Evolutionary conservation across 2,797 vertebrate species (phyloP).

Genomic region (Acanthopagrus latus): DNA sequence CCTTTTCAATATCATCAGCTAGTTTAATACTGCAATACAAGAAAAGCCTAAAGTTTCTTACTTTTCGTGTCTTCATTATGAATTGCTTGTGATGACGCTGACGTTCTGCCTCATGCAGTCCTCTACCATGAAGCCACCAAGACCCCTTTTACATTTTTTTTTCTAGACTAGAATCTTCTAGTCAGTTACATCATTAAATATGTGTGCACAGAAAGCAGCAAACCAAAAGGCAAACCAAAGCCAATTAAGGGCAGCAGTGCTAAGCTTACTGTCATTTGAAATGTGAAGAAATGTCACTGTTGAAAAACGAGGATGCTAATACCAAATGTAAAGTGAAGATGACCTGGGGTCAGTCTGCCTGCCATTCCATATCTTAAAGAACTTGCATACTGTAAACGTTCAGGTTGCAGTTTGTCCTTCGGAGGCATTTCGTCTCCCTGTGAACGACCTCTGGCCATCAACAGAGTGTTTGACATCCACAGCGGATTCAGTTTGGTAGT

Average conservation of each 20-base stretch:
- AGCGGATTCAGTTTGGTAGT: conserved; percentile 24
- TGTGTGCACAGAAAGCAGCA: no score
- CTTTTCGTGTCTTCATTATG: not conserved
- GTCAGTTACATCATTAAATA: not conserved
- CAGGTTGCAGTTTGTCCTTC: not conserved
- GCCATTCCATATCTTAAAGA: not conserved
- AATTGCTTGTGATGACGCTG: not conserved
- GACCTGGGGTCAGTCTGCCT: not conserved
- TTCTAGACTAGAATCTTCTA: not conserved
- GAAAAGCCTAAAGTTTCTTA: not conserved
- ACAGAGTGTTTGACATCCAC: conserved; percentile 46
- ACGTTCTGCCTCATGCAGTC: not conserved
- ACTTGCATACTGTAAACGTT: not conserved
- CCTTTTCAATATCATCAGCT: not conserved
- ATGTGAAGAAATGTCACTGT: not conserved
- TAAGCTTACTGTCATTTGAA: not conserved
- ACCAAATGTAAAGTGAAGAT: no score
- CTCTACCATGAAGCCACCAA: not conserved
- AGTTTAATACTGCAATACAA: not conserved
- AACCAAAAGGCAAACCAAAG: no score
- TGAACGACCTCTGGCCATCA: conserved; percentile 21
- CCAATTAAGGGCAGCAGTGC: no score
- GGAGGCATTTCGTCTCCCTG: not conserved
- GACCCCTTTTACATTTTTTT: no score
- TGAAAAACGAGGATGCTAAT: no score